Evolutionary conservation across 2,888 invertebrate genomes (phyloP), one percentile per base, ranked within the genome.

Genomic region (Oscheius sp.): DNA sequence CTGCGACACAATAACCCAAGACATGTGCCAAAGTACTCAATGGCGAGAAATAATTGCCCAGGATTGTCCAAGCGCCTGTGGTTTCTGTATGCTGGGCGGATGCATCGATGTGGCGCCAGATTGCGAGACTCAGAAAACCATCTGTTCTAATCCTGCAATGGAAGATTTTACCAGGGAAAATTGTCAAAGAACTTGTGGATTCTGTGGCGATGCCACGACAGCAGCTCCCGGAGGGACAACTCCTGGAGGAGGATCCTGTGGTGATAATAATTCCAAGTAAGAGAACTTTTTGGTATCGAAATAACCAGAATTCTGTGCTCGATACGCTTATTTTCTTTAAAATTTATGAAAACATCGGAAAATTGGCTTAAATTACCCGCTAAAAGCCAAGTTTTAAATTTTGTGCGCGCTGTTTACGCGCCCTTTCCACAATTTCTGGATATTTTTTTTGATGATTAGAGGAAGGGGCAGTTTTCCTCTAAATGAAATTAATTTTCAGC

Each of bases 71-170:
- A 59, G 27, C 46, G 46, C n/a, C 21, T 58, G 61, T 59, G 68
- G 68, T 7, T 53, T 68, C 52, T 68, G 68, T 53, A 18, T 49
- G 25, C 46, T 43, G 16, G 61, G 70, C 7, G 70, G 70, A 18
- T 70, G 70, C 25, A 52, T 70, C 21, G 70, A 70, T 21, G 12
- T 18, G 13, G 59, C 70, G 25, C 41, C 45, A 16, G 70, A 59
- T 5, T 70, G 70, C 27, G 61, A 29, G 9, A 27, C 16, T 13
- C 43, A 70, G 13, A 59, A 59, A 5, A 43, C 70, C 49, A 49
- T 70, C 29, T 70, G 70, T 27, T 16, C 35, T 43, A 69, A 56
- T n/a, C 16, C n/a, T 13, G 69, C 43, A n/a, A 43, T 69, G 25
- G 69, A 56, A n/a, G 27, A 56, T 27, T 69, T 69, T 58, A 35